Conservation (phyloP, 2,113 vertebrate genomes). For the Onychorhynchus coronatus region DNA sequence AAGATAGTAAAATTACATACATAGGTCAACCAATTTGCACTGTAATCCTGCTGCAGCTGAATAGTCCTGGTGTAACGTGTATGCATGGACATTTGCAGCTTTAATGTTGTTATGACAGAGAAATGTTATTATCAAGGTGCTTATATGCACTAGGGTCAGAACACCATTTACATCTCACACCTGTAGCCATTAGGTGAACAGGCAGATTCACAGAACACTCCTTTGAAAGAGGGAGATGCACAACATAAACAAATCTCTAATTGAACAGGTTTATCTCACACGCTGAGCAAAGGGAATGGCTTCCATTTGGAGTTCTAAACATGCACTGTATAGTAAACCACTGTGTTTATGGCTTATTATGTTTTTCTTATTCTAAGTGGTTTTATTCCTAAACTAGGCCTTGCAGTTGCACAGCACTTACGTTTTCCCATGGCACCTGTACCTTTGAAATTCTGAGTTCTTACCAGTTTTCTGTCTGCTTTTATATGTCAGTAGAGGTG, state of each 20-base stretch:
- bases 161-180: not conserved
- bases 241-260: conserved; percentile 23
- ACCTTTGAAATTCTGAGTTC: not conserved
- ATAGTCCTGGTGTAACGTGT: not conserved
- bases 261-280: not conserved
- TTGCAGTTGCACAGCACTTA: not conserved
- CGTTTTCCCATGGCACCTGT: not conserved
- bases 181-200: not conserved
- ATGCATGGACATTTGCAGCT: not conserved
- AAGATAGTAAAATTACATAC: conserved; percentile 29
- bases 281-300: not conserved
- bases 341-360: not conserved
- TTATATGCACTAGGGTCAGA: not conserved
- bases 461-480: not conserved
- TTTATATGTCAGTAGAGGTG: not conserved
- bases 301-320: conserved; percentile 26
- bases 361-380: not conserved
- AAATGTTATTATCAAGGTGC: not conserved
- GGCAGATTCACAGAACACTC: not conserved
- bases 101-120: not conserved
- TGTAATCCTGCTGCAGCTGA: conserved; percentile 9
- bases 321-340: not conserved
- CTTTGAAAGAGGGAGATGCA: not conserved
- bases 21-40: conserved; percentile 38
- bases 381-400: not conserved